Percentiles rank a stretch among this genome's conserved stretches.
phyloP scores from a whole-genome alignment of 2,113 vertebrate species.

The Oncorhynchus mykiss region DNA sequence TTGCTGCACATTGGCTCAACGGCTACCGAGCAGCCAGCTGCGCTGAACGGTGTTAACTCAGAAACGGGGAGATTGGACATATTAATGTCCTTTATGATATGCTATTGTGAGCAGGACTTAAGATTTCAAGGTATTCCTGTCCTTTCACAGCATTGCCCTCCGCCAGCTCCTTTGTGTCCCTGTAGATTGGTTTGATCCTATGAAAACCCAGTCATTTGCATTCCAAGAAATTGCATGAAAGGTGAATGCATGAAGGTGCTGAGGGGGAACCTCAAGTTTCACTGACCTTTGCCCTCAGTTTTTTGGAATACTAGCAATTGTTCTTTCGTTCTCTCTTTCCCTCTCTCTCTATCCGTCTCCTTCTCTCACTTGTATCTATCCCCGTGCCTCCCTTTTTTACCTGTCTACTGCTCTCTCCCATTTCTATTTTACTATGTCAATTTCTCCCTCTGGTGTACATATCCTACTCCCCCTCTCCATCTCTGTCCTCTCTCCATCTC shows the following conservation, averaged over 20 bases:
- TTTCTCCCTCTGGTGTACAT: no score
- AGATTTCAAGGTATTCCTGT: slow-evolving; percentile 27
- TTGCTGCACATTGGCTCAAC: slow-evolving; percentile 22
- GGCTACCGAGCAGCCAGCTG: background rate
- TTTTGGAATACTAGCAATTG: background rate
- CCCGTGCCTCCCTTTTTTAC: background rate
- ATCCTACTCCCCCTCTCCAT: slow-evolving; percentile 4
- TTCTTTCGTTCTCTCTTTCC: background rate
- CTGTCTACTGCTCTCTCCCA: background rate
- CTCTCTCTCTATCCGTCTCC: background rate
- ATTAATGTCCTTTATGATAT: slow-evolving; percentile 39
- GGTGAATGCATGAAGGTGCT: background rate
- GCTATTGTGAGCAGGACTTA: slow-evolving; percentile 24
- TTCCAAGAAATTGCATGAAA: background rate
- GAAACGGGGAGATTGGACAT: slow-evolving; percentile 36
- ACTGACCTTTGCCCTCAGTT: background rate
- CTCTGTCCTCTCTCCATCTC: slow-evolving; percentile 9
- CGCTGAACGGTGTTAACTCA: slow-evolving; percentile 7
- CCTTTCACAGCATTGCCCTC: slow-evolving; percentile 5
- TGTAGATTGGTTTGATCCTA: background rate
- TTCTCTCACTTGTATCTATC: background rate
- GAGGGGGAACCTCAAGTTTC: background rate
- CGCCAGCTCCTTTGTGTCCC: background rate
- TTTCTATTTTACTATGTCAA: no score
- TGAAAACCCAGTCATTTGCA: background rate